Conservation (phyloP, 2,888 invertebrate species). For the Phlogophora meticulosa region DNA sequence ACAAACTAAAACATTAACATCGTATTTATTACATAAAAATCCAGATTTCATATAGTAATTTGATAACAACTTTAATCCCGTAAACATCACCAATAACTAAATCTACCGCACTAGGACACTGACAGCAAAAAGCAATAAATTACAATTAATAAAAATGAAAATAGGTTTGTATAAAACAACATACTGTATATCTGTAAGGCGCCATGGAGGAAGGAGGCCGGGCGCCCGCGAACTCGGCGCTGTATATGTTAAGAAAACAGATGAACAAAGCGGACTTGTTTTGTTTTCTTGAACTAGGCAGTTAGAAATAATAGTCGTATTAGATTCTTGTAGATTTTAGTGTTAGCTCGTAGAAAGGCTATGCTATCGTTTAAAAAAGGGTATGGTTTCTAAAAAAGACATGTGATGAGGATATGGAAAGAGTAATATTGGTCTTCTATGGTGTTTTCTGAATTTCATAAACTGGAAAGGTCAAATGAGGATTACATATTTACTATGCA, state of each 20-base stretch:
- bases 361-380: neutral
- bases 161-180: constrained; percentile 68
- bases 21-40: rapidly evolving
- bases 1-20: neutral
- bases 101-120: neutral
- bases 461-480: neutral
- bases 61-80: neutral
- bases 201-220: constrained; percentile 87
- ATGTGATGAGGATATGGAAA: neutral
- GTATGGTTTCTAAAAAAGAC: neutral
- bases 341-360: neutral
- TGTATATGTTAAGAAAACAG: constrained; percentile 72
- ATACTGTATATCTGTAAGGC: constrained; percentile 87
- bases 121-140: constrained; percentile 65
- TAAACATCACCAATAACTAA: neutral
- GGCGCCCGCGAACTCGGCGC: constrained; percentile 81
- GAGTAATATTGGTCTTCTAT: neutral
- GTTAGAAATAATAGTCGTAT: neutral
- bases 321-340: neutral
- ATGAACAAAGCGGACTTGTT: constrained; percentile 59
- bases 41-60: too few species aligned
- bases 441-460: neutral
- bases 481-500: neutral
- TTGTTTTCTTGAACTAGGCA: constrained; percentile 16
- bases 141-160: constrained; percentile 72